Evolutionary conservation across 2,797 vertebrate species (phyloP).

Genomic region (Rhinatrema bivittatum): DNA sequence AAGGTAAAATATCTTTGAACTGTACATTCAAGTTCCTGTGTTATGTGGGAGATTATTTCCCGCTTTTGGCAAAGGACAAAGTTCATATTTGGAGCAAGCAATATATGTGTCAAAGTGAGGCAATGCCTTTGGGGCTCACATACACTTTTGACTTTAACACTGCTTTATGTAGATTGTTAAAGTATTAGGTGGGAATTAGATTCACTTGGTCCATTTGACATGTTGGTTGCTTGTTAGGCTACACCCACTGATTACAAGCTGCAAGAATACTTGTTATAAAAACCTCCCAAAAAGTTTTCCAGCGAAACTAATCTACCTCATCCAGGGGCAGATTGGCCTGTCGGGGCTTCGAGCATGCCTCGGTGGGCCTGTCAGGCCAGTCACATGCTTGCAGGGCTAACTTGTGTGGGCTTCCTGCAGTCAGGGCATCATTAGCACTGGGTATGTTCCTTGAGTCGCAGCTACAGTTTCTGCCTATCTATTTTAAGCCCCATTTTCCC

Average conservation of each 20-base stretch:
- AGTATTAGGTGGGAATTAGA: constrained; percentile 68
- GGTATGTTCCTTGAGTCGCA: too few relatives aligned
- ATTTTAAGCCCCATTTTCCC: too few relatives aligned
- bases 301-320: constrained; percentile 49
- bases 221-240: constrained; percentile 65
- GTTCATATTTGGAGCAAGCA: constrained; percentile 58
- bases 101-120: constrained; percentile 66
- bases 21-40: constrained; percentile 18
- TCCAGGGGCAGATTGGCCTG: too few relatives aligned
- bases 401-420: too few relatives aligned
- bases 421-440: too few relatives aligned
- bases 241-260: constrained; percentile 67
- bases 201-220: constrained; percentile 61
- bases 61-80: constrained; percentile 50
- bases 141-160: constrained; percentile 56
- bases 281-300: constrained; percentile 57
- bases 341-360: too few relatives aligned
- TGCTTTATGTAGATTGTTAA: constrained; percentile 59
- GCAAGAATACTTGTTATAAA: constrained; percentile 68
- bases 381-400: too few relatives aligned
- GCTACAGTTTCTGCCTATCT: too few relatives aligned
- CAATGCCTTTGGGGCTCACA: constrained; percentile 59
- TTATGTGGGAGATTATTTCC: constrained; percentile 42
- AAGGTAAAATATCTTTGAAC: constrained; percentile 19
- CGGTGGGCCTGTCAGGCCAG: too few relatives aligned